A percentile compares a stretch with the other conserved stretches of the same genome.
phyloP scores from a whole-genome alignment of 2,797 vertebrate genomes.

The Cheirogaleus major region DNA sequence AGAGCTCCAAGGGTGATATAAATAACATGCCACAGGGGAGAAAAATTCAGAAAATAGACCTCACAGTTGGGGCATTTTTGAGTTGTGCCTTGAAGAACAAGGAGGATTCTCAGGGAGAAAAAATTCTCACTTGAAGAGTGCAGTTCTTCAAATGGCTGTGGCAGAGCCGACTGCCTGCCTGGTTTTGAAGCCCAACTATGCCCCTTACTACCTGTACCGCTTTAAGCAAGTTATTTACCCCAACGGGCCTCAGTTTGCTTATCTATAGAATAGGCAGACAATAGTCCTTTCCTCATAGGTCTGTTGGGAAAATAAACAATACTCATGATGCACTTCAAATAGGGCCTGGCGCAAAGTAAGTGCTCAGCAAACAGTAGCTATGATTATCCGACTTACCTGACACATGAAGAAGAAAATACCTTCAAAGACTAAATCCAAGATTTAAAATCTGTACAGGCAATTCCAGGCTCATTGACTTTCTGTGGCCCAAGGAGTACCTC shows the following conservation, averaged over 20 bases:
- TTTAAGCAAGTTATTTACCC: not conserved
- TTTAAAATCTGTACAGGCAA: not conserved
- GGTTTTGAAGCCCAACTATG: not conserved
- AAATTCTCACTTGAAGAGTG: not conserved
- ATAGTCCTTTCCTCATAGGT: not conserved
- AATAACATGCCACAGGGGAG: not conserved
- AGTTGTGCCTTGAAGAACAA: not conserved
- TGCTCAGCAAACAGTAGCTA: not conserved
- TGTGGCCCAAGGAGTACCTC: no score
- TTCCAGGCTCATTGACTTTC: not conserved
- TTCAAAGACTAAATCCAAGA: not conserved
- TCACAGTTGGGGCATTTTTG: not conserved
- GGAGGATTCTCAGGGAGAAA: not conserved
- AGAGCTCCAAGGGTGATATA: rapidly evolving
- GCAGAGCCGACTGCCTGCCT: not conserved
- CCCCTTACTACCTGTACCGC: not conserved
- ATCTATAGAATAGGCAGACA: not conserved
- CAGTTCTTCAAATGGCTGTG: not conserved
- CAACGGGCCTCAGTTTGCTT: not conserved
- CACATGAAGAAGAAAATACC: not conserved
- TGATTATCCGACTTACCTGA: no score
- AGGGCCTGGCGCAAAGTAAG: not conserved
- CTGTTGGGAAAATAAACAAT: not conserved
- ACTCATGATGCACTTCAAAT: not conserved
- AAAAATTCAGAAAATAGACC: not conserved